A percentile compares a stretch with the other conserved stretches of the same genome.
phyloP scores from a whole-genome alignment of 2,113 vertebrate species.

The Marmota flaviventris region DNA sequence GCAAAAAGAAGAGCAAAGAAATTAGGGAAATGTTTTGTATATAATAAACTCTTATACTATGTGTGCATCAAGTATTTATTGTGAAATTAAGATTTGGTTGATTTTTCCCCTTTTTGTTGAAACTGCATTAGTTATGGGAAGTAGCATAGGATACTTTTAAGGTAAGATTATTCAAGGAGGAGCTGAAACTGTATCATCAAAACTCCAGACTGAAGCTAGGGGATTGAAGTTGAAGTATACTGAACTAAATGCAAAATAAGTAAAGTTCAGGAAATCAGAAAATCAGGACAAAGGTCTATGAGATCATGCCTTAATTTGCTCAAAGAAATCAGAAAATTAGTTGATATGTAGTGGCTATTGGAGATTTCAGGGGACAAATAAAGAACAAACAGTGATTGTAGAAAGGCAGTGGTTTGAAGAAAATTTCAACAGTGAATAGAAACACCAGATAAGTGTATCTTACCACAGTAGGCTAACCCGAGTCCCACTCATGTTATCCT shows the following conservation, averaged over 20 bases:
- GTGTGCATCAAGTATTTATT: not conserved
- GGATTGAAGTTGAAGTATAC: not conserved
- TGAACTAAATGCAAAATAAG: not conserved
- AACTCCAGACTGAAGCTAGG: not conserved
- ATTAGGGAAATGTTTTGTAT: conserved; percentile 13
- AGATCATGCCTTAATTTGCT: not conserved
- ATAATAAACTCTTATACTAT: not conserved
- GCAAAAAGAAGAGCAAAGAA: not conserved
- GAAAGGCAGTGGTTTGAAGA: not conserved
- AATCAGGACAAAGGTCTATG: not conserved
- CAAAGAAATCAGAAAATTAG: not conserved
- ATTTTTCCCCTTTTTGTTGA: conserved; percentile 22
- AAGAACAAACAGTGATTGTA: not conserved
- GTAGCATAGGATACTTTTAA: not conserved
- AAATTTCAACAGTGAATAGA: not conserved
- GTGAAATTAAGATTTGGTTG: not conserved
- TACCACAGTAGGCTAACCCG: not conserved
- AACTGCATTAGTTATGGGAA: not conserved
- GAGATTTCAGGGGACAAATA: not conserved
- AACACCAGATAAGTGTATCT: not conserved
- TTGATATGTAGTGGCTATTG: not conserved
- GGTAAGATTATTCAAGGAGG: not conserved
- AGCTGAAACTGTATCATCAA: not conserved
- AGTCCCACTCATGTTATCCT: not conserved
- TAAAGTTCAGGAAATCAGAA: not conserved